Percentiles rank a stretch among this genome's conserved stretches.
phyloP scores from a whole-genome alignment of 2,888 invertebrate genomes.

The Zele albiditarsus region DNA sequence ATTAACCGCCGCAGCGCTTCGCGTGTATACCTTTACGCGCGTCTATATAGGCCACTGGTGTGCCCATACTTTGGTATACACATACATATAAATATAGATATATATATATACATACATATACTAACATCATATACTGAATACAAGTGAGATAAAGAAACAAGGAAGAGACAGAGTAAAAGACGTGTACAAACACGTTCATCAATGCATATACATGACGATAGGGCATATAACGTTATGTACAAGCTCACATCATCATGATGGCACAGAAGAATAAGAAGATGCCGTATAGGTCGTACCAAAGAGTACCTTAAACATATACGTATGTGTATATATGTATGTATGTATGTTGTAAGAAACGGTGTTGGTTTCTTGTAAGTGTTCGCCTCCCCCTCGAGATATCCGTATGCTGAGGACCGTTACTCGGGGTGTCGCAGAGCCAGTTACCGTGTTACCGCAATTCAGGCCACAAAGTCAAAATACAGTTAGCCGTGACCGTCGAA shows the following conservation, averaged over 20 bases:
- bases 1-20: slow-evolving; percentile 42
- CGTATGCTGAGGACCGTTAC: slow-evolving; percentile 62
- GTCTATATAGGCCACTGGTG: slow-evolving; percentile 45
- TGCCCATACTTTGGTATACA: slow-evolving; percentile 42
- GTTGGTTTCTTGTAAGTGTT: slow-evolving; percentile 34
- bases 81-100: slow-evolving; percentile 34
- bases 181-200: background rate
- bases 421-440: slow-evolving; percentile 71
- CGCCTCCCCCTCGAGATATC: slow-evolving; percentile 47
- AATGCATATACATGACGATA: slow-evolving; percentile 45
- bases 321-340: slow-evolving; percentile 36
- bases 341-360: slow-evolving; percentile 23
- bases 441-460: slow-evolving; percentile 74
- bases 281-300: slow-evolving; percentile 45
- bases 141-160: background rate
- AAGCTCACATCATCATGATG: slow-evolving; percentile 1
- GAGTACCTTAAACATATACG: background rate
- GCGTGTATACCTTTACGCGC: slow-evolving; percentile 45
- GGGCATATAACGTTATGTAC: slow-evolving; percentile 5
- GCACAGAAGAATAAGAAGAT: slow-evolving; percentile 23
- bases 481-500: slow-evolving; percentile 68
- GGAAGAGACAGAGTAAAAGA: background rate
- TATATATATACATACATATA: slow-evolving; percentile 24
- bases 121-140: background rate
- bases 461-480: slow-evolving; percentile 74